Evolutionary conservation across 92 coral and sea anemone species (phyloP).

Genomic region (Parazoanthus darwini): DNA sequence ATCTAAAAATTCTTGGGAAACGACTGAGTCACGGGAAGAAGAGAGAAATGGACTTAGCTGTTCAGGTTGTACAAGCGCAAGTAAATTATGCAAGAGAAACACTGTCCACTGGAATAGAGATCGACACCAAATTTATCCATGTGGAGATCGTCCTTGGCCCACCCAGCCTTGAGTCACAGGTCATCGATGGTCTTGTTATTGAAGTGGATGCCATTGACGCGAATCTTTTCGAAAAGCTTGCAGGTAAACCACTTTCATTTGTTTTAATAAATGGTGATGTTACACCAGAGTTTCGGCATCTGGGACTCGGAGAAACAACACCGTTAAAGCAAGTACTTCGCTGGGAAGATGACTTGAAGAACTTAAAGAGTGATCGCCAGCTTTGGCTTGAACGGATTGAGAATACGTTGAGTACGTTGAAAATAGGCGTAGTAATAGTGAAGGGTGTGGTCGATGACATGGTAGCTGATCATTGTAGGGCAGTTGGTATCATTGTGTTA

Average conservation of each 20-base stretch:
- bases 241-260: conserved; percentile 32
- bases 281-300: conserved; percentile 71
- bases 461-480: conserved; percentile 63
- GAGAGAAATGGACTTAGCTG: conserved; percentile 79
- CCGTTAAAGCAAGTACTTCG: conserved; percentile 50
- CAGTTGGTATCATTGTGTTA: conserved; percentile 59
- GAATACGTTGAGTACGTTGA: conserved; percentile 37
- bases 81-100: conserved; percentile 30
- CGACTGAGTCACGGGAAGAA: conserved; percentile 76
- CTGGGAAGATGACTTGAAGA: conserved; percentile 17
- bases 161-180: conserved; percentile 54
- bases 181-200: conserved; percentile 73
- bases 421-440: conserved; percentile 64
- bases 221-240: background rate
- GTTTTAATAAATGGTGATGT: conserved; percentile 86
- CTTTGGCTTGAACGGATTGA: conserved; percentile 64
- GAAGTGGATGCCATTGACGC: conserved; percentile 36
- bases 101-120: conserved; percentile 40
- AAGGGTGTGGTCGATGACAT: conserved; percentile 74
- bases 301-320: conserved; percentile 67
- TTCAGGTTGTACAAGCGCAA: conserved; percentile 64
- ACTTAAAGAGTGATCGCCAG: conserved; percentile 26
- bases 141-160: conserved; percentile 82
- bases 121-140: conserved; percentile 60
- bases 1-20: conserved; percentile 56